phyloP scores from a whole-genome alignment of 2,113 vertebrate species.

The Haemorhous mexicanus region DNA sequence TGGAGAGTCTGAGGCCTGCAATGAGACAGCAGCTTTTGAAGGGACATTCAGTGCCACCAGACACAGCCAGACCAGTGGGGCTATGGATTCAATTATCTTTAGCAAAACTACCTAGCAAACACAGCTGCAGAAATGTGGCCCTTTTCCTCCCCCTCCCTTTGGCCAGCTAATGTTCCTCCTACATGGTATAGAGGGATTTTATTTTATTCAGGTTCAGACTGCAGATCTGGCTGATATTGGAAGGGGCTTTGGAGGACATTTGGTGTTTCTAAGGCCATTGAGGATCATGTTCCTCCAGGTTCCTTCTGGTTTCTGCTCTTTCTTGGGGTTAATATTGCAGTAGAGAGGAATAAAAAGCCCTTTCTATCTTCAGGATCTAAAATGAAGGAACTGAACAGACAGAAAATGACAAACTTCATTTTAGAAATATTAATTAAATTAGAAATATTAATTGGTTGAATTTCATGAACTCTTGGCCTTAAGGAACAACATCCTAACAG shows the following conservation, averaged over 20 bases:
- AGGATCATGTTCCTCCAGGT: neutral
- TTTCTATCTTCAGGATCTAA: neutral
- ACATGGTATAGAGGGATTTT: neutral
- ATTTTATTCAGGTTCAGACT: neutral
- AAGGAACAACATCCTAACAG: neutral
- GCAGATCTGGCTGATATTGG: neutral
- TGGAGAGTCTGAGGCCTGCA: neutral
- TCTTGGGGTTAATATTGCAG: neutral
- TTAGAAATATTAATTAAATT: neutral
- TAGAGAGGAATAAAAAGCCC: neutral
- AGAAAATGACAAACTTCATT: neutral
- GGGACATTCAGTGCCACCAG: neutral
- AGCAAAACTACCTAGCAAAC: neutral
- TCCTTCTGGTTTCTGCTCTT: neutral
- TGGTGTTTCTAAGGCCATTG: neutral
- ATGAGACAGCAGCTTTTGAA: neutral
- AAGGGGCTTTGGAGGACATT: neutral
- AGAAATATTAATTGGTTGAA: neutral
- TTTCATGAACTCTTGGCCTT: neutral
- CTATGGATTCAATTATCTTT: neutral
- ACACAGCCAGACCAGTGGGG: neutral
- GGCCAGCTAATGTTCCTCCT: neutral
- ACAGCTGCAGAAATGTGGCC: neutral
- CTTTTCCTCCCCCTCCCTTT: neutral
- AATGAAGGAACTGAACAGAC: neutral